Evolutionary conservation across 2,113 vertebrate species (phyloP), one percentile per base, ranked within the genome.

Genomic region (Sylvilagus bachmani): DNA sequence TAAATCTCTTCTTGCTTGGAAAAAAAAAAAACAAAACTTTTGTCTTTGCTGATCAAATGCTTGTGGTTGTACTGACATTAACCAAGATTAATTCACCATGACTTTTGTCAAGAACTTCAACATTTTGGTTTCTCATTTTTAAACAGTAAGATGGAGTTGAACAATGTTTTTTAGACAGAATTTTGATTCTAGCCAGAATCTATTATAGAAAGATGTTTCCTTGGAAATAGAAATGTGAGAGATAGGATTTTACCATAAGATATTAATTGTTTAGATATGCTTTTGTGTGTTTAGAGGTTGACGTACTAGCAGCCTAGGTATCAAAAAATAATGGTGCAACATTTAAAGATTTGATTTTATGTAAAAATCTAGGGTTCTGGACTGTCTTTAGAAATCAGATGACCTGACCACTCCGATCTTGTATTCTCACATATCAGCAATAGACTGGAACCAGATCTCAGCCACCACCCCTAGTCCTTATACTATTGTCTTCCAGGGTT

Each of bases 51-150:
- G 71, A 69, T 22, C 22, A 73, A 86, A 78, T 29, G 89, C 33
- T 93, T 44, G 51, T 3, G 6, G 11, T 21, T 33, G 38, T 8
- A 1, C 16, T 70, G 90, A 93, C 69, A 90, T 66, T 62, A 95
- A 91, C 49, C 38, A 92, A 84, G 62, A 78, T 88, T 74, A 58
- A 82, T 80, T 96, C 49, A 61, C 81, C 6, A 1, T 81, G 67
- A 92, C 27, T 31, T 81, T 66, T 66, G 38, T 92, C 55, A 94
- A 88, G 77, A 79, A 25, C 2, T 25, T 73, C 33, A 74, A 31
- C 64, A 58, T 25, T 70, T 31, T 82, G 77, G 12, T 22, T 89
- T 93, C 71, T 89, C 69, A 38, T 91, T 91, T 53, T 85, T 85
- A 82, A 93, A 86, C 33, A 55, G 74, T 73, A 85, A 70, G n/a